Base-by-base conservation (phyloP, 2,888 invertebrate species). In the Cheiracanthium punctorium region DNA sequence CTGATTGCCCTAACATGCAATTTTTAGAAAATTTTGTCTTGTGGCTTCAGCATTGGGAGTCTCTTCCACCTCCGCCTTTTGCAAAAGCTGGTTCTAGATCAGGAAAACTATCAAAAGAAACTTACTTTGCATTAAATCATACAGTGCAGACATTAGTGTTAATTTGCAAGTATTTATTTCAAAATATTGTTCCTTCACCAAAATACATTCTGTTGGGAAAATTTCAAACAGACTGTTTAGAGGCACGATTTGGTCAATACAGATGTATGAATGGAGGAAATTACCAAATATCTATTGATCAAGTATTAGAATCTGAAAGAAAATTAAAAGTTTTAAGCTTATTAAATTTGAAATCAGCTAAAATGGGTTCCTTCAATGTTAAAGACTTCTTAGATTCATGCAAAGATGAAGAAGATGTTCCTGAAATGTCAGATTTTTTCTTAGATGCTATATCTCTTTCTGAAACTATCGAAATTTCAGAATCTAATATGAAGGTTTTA, bases 161-260 rank as follows among this genome's bases (percentile, higher is more conserved):
- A 17, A n/a, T 48, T 17, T 17, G 12, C 12, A 48, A n/a, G 14
- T 17, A 48, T 48, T 17, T 48, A 17, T 48, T 48, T 17, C 10
- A 48, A 48, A 48, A 48, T 17, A 2, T 43, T 8, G 43, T 14
- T 28, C 37, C 7, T 37, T 10, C 7, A 10, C 37, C 37, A 10
- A 4, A 41, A 20, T 74, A 32, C 32, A 43, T 74, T 20, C 28
- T 74, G n/a, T 20, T 64, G 28, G 58, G 33, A 24, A 74, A 74
- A 20, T 74, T 52, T 30, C 74, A 74, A 32, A 74, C 12, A n/a
- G 58, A 74, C 17, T 28, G 24, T 10, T 30, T 74, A 20, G 74
- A 74, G 28, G 32, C 30, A 2, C 28, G 58, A 32, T 74, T 74
- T 74, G 74, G 74, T 0, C 74, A 58, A 8, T 74, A 74, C 29